These are phyloP conservation scores for Drosophila obscura DNA, from an alignment of 1,140 invertebrate genomes.

Conservation along the genomic window DNA sequence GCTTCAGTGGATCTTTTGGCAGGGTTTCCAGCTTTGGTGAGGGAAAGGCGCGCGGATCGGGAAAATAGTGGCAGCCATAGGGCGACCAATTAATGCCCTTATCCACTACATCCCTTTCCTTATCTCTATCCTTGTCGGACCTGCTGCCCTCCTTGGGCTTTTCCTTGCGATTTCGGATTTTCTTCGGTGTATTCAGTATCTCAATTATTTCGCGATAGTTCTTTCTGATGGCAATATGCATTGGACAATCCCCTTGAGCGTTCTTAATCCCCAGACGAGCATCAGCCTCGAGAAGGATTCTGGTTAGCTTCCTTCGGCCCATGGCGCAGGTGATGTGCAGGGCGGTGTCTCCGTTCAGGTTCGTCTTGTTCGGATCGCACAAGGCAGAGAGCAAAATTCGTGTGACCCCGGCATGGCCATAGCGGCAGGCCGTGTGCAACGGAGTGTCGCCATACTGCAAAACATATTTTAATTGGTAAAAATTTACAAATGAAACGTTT, in stretches of 20 bases:
- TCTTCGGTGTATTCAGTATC: conserved; percentile 87
- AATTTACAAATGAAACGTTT: neutral
- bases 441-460: conserved; percentile 96
- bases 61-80: conserved; percentile 95
- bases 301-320: conserved; percentile 95
- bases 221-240: conserved; percentile 95
- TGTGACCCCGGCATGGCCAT: conserved; percentile 97
- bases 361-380: conserved; percentile 94
- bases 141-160: conserved; percentile 60
- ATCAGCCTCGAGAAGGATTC: conserved; percentile 94
- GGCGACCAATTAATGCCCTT: conserved; percentile 89
- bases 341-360: conserved; percentile 98
- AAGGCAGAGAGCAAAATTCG: conserved; percentile 96
- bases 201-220: conserved; percentile 92
- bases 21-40: conserved; percentile 92
- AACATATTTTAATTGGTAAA: neutral
- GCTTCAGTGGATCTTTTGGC: conserved; percentile 92
- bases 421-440: conserved; percentile 96
- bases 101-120: conserved; percentile 79
- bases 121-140: conserved; percentile 76
- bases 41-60: conserved; percentile 92
- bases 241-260: conserved; percentile 95
- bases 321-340: conserved; percentile 97
- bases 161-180: conserved; percentile 80
- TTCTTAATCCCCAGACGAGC: conserved; percentile 92